Evolutionary conservation across 2,113 vertebrate genomes (phyloP).

Genomic region (Pachypanchax playfairii): DNA sequence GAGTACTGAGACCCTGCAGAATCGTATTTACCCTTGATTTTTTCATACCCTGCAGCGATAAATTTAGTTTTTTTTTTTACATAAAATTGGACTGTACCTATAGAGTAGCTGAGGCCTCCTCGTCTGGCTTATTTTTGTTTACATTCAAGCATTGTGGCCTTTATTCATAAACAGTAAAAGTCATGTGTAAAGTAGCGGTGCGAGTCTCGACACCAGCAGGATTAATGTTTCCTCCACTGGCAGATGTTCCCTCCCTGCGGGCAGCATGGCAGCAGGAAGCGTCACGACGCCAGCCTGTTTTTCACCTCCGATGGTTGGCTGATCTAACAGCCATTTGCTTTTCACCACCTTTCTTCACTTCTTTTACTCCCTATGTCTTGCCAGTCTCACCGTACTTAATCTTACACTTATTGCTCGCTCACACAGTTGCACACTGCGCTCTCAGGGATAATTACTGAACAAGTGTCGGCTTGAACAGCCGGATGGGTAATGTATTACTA

Average conservation of each 20-base stretch:
- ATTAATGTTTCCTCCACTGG: slow-evolving; percentile 57
- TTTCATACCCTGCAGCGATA: no score
- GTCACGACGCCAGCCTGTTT: slow-evolving; percentile 46
- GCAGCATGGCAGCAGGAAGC: slow-evolving; percentile 56
- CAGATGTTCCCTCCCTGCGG: slow-evolving; percentile 72
- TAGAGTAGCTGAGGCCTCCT: background rate
- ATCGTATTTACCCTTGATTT: no score
- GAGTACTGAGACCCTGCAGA: background rate
- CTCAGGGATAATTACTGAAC: slow-evolving; percentile 58
- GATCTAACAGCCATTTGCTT: slow-evolving; percentile 48
- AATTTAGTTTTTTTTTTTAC: no score
- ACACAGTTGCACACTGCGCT: slow-evolving; percentile 29
- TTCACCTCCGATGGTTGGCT: slow-evolving; percentile 64
- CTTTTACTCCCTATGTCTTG: slow-evolving; percentile 25
- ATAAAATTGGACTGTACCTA: background rate
- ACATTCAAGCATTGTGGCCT: background rate
- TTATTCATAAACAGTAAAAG: slow-evolving; percentile 19
- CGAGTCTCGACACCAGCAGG: slow-evolving; percentile 31
- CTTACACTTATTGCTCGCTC: slow-evolving; percentile 47
- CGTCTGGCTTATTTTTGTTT: background rate
- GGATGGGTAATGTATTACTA: slow-evolving; percentile 41
- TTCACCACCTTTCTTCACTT: slow-evolving; percentile 24
- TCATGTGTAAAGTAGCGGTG: slow-evolving; percentile 8
- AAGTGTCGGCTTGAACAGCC: slow-evolving; percentile 34
- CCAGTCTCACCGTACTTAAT: slow-evolving; percentile 44